phyloP scores from a whole-genome alignment of 2,797 vertebrate genomes.

The Pseudochirops corinnae region DNA sequence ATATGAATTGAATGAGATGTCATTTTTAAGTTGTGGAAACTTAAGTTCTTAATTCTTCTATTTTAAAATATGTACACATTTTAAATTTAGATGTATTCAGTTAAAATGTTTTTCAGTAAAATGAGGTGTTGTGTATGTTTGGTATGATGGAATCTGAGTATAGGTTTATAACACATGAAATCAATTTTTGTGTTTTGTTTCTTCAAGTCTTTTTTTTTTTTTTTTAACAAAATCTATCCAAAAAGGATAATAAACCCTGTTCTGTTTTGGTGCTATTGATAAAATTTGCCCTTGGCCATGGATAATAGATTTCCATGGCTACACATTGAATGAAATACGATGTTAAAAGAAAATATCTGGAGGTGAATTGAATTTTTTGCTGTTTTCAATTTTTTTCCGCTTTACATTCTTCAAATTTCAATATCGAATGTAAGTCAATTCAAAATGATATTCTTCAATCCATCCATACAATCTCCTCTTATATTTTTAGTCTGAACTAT shows the following conservation, averaged over 20 bases:
- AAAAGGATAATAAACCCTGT: background rate
- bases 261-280: background rate
- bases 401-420: constrained; percentile 26
- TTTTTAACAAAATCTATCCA: background rate
- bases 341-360: background rate
- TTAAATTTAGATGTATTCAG: background rate
- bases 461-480: background rate
- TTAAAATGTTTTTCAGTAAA: background rate
- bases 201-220: background rate
- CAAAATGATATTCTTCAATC: background rate
- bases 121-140: background rate
- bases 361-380: background rate
- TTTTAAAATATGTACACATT: background rate
- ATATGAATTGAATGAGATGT: background rate
- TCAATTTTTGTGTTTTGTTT: background rate
- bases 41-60: background rate
- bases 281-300: background rate
- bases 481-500: background rate
- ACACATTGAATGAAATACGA: background rate
- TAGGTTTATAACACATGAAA: background rate
- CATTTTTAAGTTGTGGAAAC: background rate
- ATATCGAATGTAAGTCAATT: constrained; percentile 7
- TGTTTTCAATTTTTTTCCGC: background rate
- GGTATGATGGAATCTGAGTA: background rate
- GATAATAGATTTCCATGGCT: background rate